Evolutionary conservation across 2,797 vertebrate species (phyloP), one percentile per base, ranked within the genome.

Genomic region (Onychomys leucogaster): DNA sequence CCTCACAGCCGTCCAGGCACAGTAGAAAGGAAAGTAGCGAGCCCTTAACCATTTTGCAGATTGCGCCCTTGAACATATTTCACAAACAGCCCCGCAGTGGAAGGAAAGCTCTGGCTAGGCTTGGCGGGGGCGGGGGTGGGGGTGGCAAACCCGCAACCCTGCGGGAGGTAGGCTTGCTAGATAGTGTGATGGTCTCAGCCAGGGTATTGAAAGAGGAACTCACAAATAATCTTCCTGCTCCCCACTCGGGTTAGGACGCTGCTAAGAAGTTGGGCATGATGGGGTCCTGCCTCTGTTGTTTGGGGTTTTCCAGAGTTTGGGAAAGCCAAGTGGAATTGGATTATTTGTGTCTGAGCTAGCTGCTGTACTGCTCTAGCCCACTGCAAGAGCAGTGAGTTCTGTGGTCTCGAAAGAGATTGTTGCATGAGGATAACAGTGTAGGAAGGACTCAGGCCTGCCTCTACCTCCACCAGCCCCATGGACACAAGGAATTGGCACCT

Each of bases 31-130:
- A 14, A 23, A 9, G 76, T 76, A 32, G 52, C 16, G 69, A 52
- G 61, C 52, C 77, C 1, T 19, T 71, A 23, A 27, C 17, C 2
- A 14, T 8, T 10, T 63, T 93, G 88, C 69, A 43, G 4, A 10
- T 32, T 4, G 46, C 23, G 19, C 2, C 0, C 52, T 49, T 23
- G 87, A 61, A 63, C 29, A 12, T 32, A 63, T 27, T 65, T 59
- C 17, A 0, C 21, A 12, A 32, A 2, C 32, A 46, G 69, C 12
- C 65, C 0, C 81, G 43, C 14, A 7, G 0, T 25, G 21, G 65
- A 52, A 21, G 49, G 52, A 43, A 85, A 43, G 65, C 29, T 55
- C 63, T 1, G 2, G 6, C 71, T n/a, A 17, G 63, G 34, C 7
- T 75, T n/a, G n/a, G n/a, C n/a, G n/a, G n/a, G n/a, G n/a, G n/a